Evolutionary conservation across 2,888 invertebrate genomes (phyloP).

Genomic region (Ceriagrion tenellum): DNA sequence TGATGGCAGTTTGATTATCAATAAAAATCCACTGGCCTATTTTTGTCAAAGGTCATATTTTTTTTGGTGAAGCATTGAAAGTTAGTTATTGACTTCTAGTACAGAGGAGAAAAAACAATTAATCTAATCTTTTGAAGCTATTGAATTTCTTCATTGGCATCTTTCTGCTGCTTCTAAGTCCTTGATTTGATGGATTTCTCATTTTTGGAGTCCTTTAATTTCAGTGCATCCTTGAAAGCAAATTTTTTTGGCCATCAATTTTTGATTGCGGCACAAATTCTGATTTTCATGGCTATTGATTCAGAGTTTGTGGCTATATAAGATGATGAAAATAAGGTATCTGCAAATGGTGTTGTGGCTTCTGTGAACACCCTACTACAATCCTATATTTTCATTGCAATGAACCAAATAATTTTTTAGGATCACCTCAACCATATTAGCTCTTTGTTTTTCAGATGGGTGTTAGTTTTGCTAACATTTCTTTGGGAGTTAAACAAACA

Average conservation of each 20-base stretch:
- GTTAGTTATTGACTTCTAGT: not conserved
- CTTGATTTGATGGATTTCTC: not conserved
- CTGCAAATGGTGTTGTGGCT: not conserved
- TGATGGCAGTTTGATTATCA: not conserved
- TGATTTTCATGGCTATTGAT: not conserved
- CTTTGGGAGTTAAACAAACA: too few relatives aligned
- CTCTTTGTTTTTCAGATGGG: too few relatives aligned
- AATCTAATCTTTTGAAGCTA: not conserved
- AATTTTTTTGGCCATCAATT: not conserved
- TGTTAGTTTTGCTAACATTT: too few relatives aligned
- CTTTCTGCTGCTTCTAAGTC: not conserved
- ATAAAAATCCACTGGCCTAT: not conserved
- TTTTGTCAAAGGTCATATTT: not conserved
- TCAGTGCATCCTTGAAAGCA: not conserved
- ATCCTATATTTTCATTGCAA: not conserved
- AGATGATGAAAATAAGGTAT: not conserved
- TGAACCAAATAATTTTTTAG: not conserved
- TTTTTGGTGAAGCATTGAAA: not conserved
- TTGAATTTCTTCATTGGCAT: not conserved
- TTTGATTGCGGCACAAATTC: not conserved
- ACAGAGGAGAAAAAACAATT: not conserved
- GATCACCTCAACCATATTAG: too few relatives aligned
- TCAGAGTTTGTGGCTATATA: not conserved
- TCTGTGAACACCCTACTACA: not conserved
- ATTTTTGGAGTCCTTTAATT: not conserved